Base-by-base conservation (phyloP, 2,888 invertebrate genomes). In the Nysson spinosus region DNA sequence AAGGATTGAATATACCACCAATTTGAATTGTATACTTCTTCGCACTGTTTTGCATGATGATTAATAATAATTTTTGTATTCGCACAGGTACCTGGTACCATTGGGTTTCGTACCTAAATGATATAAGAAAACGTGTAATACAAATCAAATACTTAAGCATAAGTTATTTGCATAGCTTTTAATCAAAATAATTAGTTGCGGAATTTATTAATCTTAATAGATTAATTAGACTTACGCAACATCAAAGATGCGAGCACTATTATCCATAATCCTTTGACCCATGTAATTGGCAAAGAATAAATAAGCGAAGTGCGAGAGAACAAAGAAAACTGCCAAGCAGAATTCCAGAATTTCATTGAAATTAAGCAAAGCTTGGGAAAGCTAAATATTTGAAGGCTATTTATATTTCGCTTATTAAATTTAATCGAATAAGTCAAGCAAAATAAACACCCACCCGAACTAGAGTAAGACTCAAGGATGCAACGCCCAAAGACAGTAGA, bases 231-330 rank as follows among this genome's bases (percentile, higher is more conserved):
- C 40, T 40, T 24, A 40, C 40, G n/a, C 6, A 12, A n/a, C 1
- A 4, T 1, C 22, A 14, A 40, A 40, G 1, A 40, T 4, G 14
- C 3, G 6, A 24, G 3, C 12, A 12, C 40, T 40, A 4, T 1
- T 9, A 14, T 43, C 28, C 3, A 24, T 7, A 9, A 43, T 4
- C 16, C 3, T 9, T 9, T 43, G 43, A 5, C 0, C 26, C 1
- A 43, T 28, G n/a, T 43, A 6, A 14, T 43, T 43, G 9, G 14
- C 7, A n/a, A 26, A 43, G 17, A 28, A 43, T 9, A 28, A 16
- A n/a, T 43, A 43, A 26, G 9, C 26, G n/a, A 28, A 4, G 9
- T 16, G n/a, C n/a, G n/a, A n/a, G n/a, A n/a, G n/a, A n/a, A n/a
- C 14, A 9, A 4, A 14, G 43, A 6, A 4, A 20, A 22, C n/a